phyloP scores from a whole-genome alignment of 2,888 invertebrate genomes.

The Celastrina argiolus region DNA sequence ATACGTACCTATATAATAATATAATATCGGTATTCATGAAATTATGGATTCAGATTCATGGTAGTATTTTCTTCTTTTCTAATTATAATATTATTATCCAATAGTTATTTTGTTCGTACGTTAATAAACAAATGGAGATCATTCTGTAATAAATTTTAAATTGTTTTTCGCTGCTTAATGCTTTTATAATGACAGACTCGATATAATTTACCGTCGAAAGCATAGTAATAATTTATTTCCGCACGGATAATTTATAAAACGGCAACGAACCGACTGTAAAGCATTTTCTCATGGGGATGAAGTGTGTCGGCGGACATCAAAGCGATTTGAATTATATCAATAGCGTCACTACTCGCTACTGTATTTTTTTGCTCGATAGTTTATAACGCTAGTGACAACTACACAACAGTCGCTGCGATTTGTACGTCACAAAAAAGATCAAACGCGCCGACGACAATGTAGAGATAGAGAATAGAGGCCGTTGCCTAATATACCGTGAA shows the following conservation, averaged over 20 bases:
- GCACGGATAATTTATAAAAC: conserved; percentile 17
- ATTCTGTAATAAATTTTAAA: conserved; percentile 11
- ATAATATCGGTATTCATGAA: too few species aligned
- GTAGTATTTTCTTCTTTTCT: too few species aligned
- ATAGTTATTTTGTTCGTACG: neutral
- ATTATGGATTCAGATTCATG: too few species aligned
- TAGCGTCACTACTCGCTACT: conserved; percentile 73
- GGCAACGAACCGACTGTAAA: conserved; percentile 11
- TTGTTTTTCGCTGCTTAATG: conserved; percentile 17
- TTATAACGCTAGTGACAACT: conserved; percentile 43
- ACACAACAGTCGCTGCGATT: conserved; percentile 52
- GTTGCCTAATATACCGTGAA: conserved; percentile 18
- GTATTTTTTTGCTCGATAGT: conserved; percentile 62
- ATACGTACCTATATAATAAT: too few species aligned
- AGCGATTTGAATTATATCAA: conserved; percentile 72
- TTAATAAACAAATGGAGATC: neutral
- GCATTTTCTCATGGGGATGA: conserved; percentile 49
- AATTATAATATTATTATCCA: conserved; percentile 1
- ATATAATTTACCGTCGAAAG: conserved; percentile 11
- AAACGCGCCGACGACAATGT: conserved; percentile 49
- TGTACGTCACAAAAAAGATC: conserved; percentile 61
- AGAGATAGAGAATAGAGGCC: neutral
- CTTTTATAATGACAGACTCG: conserved; percentile 17
- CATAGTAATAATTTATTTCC: conserved; percentile 20
- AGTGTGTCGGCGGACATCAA: conserved; percentile 55